These are phyloP conservation scores for Aethina tumida DNA, from an alignment of 1,140 invertebrate genomes.

Conservation along the genomic window DNA sequence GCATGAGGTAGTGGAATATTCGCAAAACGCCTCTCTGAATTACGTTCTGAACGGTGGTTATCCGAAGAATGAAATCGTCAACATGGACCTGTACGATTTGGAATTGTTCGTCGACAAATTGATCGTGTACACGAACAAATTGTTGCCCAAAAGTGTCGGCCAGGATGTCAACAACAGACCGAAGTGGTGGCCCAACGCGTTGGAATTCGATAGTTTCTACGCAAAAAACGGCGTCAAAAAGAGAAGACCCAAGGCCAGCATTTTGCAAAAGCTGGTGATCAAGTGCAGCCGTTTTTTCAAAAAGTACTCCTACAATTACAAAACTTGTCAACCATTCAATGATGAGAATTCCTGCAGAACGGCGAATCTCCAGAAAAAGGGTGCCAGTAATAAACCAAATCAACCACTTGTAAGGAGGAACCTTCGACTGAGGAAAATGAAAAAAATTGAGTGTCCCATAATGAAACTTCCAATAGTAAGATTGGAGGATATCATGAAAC, in stretches of 20 bases:
- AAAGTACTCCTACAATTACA: too few relatives aligned
- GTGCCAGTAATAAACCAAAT: too few relatives aligned
- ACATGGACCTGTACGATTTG: constrained; percentile 17
- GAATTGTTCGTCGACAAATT: constrained; percentile 19
- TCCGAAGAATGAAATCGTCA: constrained; percentile 15
- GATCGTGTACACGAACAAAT: constrained; percentile 14
- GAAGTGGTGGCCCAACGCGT: constrained; percentile 22
- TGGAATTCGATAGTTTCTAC: constrained; percentile 9
- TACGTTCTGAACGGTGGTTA: constrained; percentile 18
- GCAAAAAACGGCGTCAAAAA: background rate
- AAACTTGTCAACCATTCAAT: too few relatives aligned
- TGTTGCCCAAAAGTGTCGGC: constrained; percentile 6
- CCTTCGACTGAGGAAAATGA: too few relatives aligned
- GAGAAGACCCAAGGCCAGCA: background rate
- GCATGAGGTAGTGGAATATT: too few relatives aligned
- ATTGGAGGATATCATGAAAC: too few relatives aligned
- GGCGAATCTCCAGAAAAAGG: too few relatives aligned
- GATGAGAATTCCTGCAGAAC: too few relatives aligned
- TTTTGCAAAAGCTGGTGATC: constrained; percentile 2
- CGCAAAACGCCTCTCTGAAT: too few relatives aligned
- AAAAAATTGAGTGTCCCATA: too few relatives aligned
- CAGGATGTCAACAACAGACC: constrained; percentile 12
- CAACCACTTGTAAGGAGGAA: too few relatives aligned
- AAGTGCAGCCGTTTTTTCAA: constrained; percentile 21
- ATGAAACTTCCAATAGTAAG: too few relatives aligned